phyloP scores from a whole-genome alignment of 2,888 invertebrate genomes.

The Charanyca ferruginea region DNA sequence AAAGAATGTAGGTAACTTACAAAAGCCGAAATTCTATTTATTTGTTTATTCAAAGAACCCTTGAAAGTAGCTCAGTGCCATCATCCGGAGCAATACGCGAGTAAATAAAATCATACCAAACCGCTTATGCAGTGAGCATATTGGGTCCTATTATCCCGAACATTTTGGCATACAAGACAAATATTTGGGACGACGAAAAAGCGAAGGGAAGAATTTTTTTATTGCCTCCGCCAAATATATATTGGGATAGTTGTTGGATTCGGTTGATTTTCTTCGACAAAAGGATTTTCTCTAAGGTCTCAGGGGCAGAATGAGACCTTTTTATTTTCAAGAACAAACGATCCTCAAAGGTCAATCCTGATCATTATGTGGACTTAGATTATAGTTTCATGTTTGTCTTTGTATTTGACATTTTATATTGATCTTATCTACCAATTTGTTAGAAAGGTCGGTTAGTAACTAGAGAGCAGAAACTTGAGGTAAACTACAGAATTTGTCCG shows the following conservation, averaged over 20 bases:
- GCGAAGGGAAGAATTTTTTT: conserved; percentile 53
- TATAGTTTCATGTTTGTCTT: conserved; percentile 33
- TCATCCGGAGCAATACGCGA: conserved; percentile 11
- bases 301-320: conserved; percentile 36
- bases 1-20: not conserved
- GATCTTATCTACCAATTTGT: conserved; percentile 4
- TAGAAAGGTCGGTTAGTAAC: conserved; percentile 9
- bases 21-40: conserved; percentile 12
- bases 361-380: conserved; percentile 26
- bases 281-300: conserved; percentile 51
- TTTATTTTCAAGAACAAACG: conserved; percentile 58
- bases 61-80: conserved; percentile 18
- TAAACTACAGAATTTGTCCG: conserved; percentile 1
- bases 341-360: conserved; percentile 44
- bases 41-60: conserved; percentile 41
- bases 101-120: conserved; percentile 49
- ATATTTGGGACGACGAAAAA: conserved; percentile 44
- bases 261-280: conserved; percentile 53
- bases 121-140: conserved; percentile 43
- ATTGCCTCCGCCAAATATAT: conserved; percentile 55
- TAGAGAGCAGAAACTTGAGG: conserved; percentile 20
- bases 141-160: conserved; percentile 32
- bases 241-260: conserved; percentile 48
- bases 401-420: conserved; percentile 17
- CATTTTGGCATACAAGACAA: conserved; percentile 50